Evolutionary conservation across 2,113 vertebrate species (phyloP).

Genomic region (Pristiophorus japonicus): DNA sequence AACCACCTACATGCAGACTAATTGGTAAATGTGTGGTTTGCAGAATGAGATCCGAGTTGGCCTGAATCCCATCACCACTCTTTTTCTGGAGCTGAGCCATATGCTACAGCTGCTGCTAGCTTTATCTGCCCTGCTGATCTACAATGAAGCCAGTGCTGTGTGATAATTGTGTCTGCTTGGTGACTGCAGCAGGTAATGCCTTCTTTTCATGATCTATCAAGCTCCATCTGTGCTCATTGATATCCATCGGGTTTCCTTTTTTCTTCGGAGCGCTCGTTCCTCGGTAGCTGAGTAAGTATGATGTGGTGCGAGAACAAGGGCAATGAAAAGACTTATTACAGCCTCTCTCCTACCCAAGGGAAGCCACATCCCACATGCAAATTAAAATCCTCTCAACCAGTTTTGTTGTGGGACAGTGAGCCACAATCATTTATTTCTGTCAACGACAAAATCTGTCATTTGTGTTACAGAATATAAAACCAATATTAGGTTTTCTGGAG

Average conservation of each 20-base stretch:
- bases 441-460: not conserved
- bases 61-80: constrained; percentile 69
- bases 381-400: constrained; percentile 37
- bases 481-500: not conserved
- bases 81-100: constrained; percentile 81
- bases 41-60: constrained; percentile 66
- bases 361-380: constrained; percentile 47
- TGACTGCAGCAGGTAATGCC: constrained; percentile 78
- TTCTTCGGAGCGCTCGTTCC: constrained; percentile 37
- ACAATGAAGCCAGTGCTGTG: constrained; percentile 80
- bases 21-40: constrained; percentile 49
- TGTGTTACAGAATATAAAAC: not conserved
- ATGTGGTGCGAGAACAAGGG: constrained; percentile 48
- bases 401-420: not conserved
- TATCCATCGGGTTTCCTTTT: constrained; percentile 59
- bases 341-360: constrained; percentile 44
- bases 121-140: constrained; percentile 79
- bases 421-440: not conserved
- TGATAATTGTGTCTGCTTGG: constrained; percentile 79
- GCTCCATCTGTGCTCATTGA: constrained; percentile 77
- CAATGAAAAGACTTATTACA: constrained; percentile 54
- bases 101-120: constrained; percentile 85
- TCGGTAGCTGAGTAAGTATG: constrained; percentile 49
- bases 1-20: constrained; percentile 41
- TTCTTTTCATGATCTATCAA: constrained; percentile 78